Evolutionary conservation across 2,113 vertebrate genomes (phyloP).

Genomic region (Perccottus glenii): DNA sequence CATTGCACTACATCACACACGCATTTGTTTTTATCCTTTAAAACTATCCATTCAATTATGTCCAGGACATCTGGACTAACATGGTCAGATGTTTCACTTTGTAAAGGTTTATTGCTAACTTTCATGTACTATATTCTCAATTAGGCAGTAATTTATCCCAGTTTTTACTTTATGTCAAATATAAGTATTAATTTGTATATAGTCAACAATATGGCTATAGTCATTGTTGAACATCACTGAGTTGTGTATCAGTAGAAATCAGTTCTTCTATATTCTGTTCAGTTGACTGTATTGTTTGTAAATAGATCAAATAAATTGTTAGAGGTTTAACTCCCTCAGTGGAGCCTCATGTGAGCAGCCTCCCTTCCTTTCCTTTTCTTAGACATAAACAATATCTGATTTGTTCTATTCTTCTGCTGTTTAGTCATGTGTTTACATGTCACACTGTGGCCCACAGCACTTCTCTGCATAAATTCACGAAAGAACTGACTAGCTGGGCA

Average conservation of each 20-base stretch:
- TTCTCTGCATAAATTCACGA: background rate
- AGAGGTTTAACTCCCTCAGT: slow-evolving; percentile 59
- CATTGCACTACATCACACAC: slow-evolving; percentile 29
- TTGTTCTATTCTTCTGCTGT: slow-evolving; percentile 4
- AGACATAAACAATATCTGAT: slow-evolving; percentile 8
- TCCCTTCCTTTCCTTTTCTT: slow-evolving; percentile 44
- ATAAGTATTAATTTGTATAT: slow-evolving; percentile 76
- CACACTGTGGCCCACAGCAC: background rate
- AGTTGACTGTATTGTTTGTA: slow-evolving; percentile 70
- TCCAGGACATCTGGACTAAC: slow-evolving; percentile 2
- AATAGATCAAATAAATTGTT: slow-evolving; percentile 81
- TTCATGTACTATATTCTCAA: slow-evolving; percentile 61
- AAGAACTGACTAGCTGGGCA: background rate
- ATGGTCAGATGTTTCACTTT: slow-evolving; percentile 30
- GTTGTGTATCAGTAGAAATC: slow-evolving; percentile 45
- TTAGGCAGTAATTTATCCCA: slow-evolving; percentile 69
- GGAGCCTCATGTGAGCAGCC: slow-evolving; percentile 38
- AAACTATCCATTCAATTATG: slow-evolving; percentile 48
- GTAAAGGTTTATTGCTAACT: slow-evolving; percentile 40
- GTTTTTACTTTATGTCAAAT: slow-evolving; percentile 40
- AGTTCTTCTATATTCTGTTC: slow-evolving; percentile 49
- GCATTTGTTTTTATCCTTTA: slow-evolving; percentile 3
- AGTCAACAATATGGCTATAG: slow-evolving; percentile 54
- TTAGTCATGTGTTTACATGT: background rate
- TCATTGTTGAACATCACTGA: slow-evolving; percentile 65